Evolutionary conservation across 2,888 invertebrate genomes (phyloP).

Genomic region (Coenonympha arcania): DNA sequence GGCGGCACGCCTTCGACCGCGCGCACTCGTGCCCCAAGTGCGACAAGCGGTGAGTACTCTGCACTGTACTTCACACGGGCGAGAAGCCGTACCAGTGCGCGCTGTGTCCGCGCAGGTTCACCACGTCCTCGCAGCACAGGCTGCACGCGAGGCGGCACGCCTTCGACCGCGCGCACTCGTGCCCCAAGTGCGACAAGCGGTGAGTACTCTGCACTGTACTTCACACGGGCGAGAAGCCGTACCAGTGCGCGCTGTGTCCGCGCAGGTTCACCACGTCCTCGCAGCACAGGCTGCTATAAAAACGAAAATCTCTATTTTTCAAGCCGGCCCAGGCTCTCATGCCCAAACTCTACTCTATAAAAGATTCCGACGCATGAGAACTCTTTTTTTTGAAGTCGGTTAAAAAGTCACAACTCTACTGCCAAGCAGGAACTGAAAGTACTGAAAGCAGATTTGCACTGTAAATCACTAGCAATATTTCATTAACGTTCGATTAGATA

Average conservation of each 20-base stretch:
- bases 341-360: no score
- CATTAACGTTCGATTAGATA: no score
- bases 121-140: constrained; percentile 82
- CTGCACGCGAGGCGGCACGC: constrained; percentile 75
- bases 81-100: constrained; percentile 84
- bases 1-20: constrained; percentile 55
- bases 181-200: constrained; percentile 38
- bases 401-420: neutral
- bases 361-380: no score
- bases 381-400: no score
- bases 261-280: neutral
- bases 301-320: no score
- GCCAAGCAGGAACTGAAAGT: no score
- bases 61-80: constrained; percentile 83
- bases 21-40: constrained; percentile 60
- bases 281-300: neutral
- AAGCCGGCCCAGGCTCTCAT: neutral
- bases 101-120: constrained; percentile 79
- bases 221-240: no score
- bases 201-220: constrained; percentile 12
- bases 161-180: constrained; percentile 60
- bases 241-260: neutral
- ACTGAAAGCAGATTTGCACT: no score
- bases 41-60: constrained; percentile 32
- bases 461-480: no score